phyloP scores from a whole-genome alignment of 2,888 invertebrate genomes.

The Idaea straminata region DNA sequence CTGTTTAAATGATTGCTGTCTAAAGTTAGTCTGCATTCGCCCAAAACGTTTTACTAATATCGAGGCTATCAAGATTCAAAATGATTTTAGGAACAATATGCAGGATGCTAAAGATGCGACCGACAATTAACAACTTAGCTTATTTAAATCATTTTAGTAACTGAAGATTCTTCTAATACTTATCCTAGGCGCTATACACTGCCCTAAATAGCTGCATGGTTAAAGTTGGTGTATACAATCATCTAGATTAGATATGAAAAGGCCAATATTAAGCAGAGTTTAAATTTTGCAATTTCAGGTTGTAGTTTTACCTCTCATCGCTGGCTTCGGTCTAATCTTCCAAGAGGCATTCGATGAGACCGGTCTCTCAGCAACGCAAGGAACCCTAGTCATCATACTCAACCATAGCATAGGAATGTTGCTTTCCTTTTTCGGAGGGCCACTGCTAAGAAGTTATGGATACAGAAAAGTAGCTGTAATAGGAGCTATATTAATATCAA shows the following conservation, averaged over 20 bases:
- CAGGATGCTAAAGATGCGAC: no score
- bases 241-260: not conserved
- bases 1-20: no score
- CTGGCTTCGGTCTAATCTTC: conserved; percentile 84
- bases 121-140: no score
- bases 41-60: no score
- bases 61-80: no score
- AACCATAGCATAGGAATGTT: conserved; percentile 85
- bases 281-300: conserved; percentile 49
- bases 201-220: no score
- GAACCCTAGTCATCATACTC: conserved; percentile 82
- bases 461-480: conserved; percentile 82
- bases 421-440: conserved; percentile 83
- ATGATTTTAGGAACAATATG: no score
- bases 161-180: no score
- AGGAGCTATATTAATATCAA: conserved; percentile 76
- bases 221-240: no score
- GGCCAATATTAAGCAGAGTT: not conserved
- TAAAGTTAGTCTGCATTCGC: no score
- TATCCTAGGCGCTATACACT: no score
- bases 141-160: no score
- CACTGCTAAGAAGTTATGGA: conserved; percentile 80
- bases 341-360: conserved; percentile 81
- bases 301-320: conserved; percentile 80
- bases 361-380: conserved; percentile 80